These are phyloP conservation scores for Pyrrhia umbra DNA, from an alignment of 2,888 invertebrate species.

Conservation along the genomic window DNA sequence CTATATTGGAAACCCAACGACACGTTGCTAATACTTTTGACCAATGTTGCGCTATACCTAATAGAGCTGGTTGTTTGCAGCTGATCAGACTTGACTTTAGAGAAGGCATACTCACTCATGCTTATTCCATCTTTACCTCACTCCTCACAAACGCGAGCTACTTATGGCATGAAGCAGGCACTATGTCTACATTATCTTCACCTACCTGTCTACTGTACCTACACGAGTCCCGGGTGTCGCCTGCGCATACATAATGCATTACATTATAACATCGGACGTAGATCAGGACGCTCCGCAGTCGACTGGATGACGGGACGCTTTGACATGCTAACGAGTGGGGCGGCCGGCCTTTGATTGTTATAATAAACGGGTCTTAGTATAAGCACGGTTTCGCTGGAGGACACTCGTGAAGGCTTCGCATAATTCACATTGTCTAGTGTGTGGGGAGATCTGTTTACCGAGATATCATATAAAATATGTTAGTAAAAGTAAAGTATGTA, in stretches of 20 bases:
- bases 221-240: neutral
- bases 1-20: too few relatives aligned
- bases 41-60: too few relatives aligned
- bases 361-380: slow-evolving; percentile 45
- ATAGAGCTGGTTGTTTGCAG: too few relatives aligned
- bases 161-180: neutral
- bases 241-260: slow-evolving; percentile 43
- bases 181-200: neutral
- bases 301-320: slow-evolving; percentile 30
- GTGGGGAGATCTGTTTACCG: too few relatives aligned
- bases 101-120: too few relatives aligned
- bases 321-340: slow-evolving; percentile 50
- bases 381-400: slow-evolving; percentile 38
- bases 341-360: slow-evolving; percentile 44
- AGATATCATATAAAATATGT: too few relatives aligned
- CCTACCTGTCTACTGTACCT: slow-evolving; percentile 18
- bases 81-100: too few relatives aligned
- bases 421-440: slow-evolving; percentile 11
- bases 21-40: too few relatives aligned
- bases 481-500: neutral
- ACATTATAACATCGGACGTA: slow-evolving; percentile 34
- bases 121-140: neutral
- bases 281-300: neutral
- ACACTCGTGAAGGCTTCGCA: slow-evolving; percentile 15
- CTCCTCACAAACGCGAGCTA: neutral